phyloP scores from a whole-genome alignment of 2,113 vertebrate genomes.

The Crotophaga sulcirostris region DNA sequence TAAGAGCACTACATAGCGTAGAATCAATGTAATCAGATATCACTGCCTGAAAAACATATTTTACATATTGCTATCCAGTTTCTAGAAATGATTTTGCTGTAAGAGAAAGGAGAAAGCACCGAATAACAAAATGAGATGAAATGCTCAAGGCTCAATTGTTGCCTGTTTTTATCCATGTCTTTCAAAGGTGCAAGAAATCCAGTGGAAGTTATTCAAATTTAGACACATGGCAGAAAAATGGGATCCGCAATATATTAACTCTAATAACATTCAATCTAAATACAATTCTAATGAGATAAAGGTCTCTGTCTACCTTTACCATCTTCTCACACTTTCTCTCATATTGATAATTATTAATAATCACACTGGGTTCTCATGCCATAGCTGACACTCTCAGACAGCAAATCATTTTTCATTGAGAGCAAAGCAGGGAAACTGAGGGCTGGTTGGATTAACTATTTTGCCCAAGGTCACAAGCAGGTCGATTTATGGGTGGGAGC shows the following conservation, averaged over 20 bases:
- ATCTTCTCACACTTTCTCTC: not conserved
- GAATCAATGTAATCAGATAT: conserved; percentile 44
- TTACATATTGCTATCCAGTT: conserved; percentile 41
- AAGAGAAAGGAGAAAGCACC: not conserved
- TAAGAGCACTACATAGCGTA: not conserved
- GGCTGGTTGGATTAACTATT: conserved; percentile 29
- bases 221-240: not conserved
- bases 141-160: not conserved
- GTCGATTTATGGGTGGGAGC: conserved; percentile 5
- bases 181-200: not conserved
- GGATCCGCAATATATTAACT: not conserved
- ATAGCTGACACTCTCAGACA: not conserved
- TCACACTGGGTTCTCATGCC: not conserved
- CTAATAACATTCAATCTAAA: not conserved
- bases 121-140: not conserved
- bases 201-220: not conserved
- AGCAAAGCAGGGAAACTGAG: conserved; percentile 55
- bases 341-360: conserved; percentile 15
- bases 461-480: conserved; percentile 29
- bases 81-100: conserved; percentile 27
- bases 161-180: not conserved
- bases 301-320: not conserved
- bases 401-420: conserved; percentile 50
- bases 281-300: not conserved
- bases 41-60: not conserved